Evolutionary conservation across 2,888 invertebrate species (phyloP), one percentile per base, ranked within the genome.

Genomic region (Alsophila aescularia): DNA sequence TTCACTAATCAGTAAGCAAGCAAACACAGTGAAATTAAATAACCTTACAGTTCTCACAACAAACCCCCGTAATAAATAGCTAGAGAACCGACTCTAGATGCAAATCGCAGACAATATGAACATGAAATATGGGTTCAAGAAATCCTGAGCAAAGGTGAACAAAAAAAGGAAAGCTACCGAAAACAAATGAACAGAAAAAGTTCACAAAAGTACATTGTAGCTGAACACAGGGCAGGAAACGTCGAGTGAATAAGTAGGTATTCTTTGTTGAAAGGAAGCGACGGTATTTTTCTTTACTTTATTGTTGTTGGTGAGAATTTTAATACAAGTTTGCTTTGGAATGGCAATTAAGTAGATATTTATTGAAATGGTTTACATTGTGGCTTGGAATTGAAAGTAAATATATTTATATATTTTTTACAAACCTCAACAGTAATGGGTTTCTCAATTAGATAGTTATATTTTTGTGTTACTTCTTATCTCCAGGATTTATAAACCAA

Each of bases 71-170:
- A 58, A 65, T 60, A 62, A 65, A 62, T 60, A 59, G 52, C 59
- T 49, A 59, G 59, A 63, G 48, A 62, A 61, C 61, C 70, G 58
- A 58, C 61, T 49, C 70, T 75, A 69, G 76, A 83, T 80, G 81
- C 76, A 80, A 87, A 83, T 79, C 69, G 70, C 65, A 75, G 75
- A 87, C 90, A 91, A 91, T 91, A 91, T 91, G 90, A 91, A 82
- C 79, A 83, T 90, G 86, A 91, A 90, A 91, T 90, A 91, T 87
- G 90, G 88, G 88, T 81, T 82, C 85, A 85, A 90, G 90, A 89
- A 85, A 91, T 90, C 90, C 90, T 89, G 89, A 59, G 52, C 58
- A 60, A 57, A 73, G 73, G 70, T 72, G 78, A 78, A 79, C 80
- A 81, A 81, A 83, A 81, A 81, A 77, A 75, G 72, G 64, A 81